These are phyloP conservation scores for Phaetusa simplex DNA, from an alignment of 2,113 vertebrate species.

Conservation along the genomic window DNA sequence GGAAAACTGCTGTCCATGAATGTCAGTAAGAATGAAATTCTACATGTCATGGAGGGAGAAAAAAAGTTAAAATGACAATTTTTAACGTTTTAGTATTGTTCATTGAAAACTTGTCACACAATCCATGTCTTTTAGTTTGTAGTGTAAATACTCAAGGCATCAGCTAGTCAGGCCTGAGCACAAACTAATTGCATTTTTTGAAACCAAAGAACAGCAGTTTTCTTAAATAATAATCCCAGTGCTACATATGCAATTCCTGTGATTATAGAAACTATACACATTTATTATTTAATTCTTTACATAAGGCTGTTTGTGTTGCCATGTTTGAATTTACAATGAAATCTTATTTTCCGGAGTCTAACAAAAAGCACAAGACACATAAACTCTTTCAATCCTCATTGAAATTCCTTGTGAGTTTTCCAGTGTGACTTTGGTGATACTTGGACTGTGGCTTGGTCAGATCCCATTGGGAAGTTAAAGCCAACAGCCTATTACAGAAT, in stretches of 20 bases:
- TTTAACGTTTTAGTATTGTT: neutral
- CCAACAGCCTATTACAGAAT: neutral
- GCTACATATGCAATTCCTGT: neutral
- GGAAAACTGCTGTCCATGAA: neutral
- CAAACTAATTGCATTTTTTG: neutral
- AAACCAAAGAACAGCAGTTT: neutral
- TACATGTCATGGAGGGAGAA: neutral
- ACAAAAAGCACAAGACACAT: neutral
- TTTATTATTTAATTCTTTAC: neutral
- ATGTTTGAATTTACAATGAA: neutral
- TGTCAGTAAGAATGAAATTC: neutral
- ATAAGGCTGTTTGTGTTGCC: neutral
- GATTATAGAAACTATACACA: neutral
- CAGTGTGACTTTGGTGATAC: neutral
- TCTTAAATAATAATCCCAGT: neutral
- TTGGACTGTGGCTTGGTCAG: neutral
- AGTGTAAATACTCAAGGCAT: neutral
- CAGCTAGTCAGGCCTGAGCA: neutral
- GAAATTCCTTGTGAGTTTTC: neutral
- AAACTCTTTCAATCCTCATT: neutral
- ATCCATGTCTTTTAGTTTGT: neutral
- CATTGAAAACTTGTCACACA: neutral
- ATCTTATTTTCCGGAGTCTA: neutral
- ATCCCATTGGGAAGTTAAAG: neutral
- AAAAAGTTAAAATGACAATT: neutral